These are phyloP conservation scores for Cheumatopsyche charites DNA, from an alignment of 1,140 invertebrate genomes.

Conservation along the genomic window DNA sequence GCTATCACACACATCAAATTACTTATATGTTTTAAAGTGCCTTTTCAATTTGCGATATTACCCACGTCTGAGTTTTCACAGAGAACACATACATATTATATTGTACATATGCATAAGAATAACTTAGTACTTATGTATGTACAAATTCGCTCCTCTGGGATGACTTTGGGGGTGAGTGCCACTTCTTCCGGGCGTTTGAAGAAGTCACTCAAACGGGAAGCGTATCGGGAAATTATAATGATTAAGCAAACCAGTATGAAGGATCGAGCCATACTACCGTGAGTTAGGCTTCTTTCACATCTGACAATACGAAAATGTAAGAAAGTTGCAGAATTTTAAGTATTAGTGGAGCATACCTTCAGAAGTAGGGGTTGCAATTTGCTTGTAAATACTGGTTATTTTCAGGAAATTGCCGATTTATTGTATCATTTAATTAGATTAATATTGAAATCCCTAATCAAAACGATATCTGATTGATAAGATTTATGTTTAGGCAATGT, in stretches of 20 bases:
- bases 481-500: too few species aligned
- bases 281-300: too few species aligned
- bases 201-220: slow-evolving; percentile 42
- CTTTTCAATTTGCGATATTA: slow-evolving; percentile 48
- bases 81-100: background rate
- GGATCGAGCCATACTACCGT: background rate
- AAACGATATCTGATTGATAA: too few species aligned
- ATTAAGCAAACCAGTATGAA: slow-evolving; percentile 38
- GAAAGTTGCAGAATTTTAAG: too few species aligned
- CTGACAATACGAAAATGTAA: too few species aligned
- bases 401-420: too few species aligned
- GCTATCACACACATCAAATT: slow-evolving; percentile 35
- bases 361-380: too few species aligned
- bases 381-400: too few species aligned
- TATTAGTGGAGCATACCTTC: too few species aligned
- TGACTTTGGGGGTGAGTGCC: background rate
- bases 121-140: background rate
- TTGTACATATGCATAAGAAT: background rate
- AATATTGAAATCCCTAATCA: too few species aligned
- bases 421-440: too few species aligned
- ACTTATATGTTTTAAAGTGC: slow-evolving; percentile 48
- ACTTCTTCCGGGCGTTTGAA: slow-evolving; percentile 12
- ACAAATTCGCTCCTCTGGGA: background rate
- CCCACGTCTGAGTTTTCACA: slow-evolving; percentile 4
- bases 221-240: slow-evolving; percentile 47